Conservation (phyloP, 2,888 invertebrate species). For the Megamerina dolium region DNA sequence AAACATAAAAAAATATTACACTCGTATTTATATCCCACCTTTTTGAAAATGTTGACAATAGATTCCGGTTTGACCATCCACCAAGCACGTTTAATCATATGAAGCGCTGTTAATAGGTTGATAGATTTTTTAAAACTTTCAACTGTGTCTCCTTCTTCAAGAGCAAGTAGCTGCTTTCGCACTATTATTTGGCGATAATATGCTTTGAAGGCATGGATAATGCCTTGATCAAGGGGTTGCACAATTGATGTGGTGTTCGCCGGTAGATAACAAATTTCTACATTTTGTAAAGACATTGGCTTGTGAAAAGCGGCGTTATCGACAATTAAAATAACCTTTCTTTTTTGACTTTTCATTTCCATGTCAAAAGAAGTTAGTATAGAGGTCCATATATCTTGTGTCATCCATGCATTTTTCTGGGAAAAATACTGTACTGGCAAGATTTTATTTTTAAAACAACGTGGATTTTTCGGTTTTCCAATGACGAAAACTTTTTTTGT, state of each 20-base stretch:
- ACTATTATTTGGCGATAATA: conserved; percentile 17
- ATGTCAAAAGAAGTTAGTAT: conserved; percentile 16
- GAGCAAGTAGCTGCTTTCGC: conserved; percentile 16
- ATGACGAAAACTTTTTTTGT: conserved; percentile 19
- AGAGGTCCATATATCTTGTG: conserved; percentile 15
- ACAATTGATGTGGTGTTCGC: no score
- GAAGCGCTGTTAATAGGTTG: conserved; percentile 11
- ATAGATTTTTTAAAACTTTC: conserved; percentile 15
- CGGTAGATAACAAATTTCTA: conserved; percentile 18
- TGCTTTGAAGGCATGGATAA: conserved; percentile 17
- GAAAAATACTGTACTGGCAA: conserved; percentile 17
- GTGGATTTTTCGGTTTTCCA: conserved; percentile 16
- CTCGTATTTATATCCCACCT: conserved; percentile 10
- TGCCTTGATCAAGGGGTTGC: no score
- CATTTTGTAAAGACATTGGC: conserved; percentile 13
- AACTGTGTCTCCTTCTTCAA: conserved; percentile 16
- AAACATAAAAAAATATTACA: no score
- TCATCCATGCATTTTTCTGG: conserved; percentile 19
- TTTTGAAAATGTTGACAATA: conserved; percentile 18
- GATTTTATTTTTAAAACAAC: conserved; percentile 18
- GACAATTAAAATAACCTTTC: conserved; percentile 19
- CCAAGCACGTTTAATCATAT: conserved; percentile 14
- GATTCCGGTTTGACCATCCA: conserved; percentile 14
- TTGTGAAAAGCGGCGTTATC: conserved; percentile 20
- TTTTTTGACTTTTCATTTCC: conserved; percentile 16